phyloP scores from a whole-genome alignment of 2,113 vertebrate species.

The Alectura lathami region DNA sequence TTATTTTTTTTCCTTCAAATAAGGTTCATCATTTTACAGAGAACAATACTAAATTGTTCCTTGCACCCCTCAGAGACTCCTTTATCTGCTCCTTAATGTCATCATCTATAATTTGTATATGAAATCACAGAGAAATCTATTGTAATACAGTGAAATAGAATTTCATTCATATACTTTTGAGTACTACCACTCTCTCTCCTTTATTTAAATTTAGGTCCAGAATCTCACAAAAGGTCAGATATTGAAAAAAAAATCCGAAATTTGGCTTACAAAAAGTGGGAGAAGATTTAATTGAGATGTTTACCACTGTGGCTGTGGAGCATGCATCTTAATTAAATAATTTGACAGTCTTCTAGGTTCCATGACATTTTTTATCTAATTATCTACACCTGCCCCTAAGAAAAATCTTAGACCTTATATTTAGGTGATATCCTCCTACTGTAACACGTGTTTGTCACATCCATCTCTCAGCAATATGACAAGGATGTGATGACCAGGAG shows the following conservation, averaged over 20 bases:
- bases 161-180: neutral
- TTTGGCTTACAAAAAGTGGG: neutral
- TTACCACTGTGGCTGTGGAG: neutral
- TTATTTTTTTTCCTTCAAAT: neutral
- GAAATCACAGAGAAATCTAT: neutral
- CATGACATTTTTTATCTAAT: neutral
- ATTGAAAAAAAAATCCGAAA: constrained; percentile 39
- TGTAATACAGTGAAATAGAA: neutral
- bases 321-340: neutral
- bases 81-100: neutral
- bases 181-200: neutral
- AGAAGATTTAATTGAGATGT: constrained; percentile 23
- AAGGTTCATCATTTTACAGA: neutral
- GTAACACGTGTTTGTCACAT: neutral
- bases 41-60: neutral
- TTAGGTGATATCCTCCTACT: neutral
- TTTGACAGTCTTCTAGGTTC: neutral
- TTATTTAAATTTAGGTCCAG: constrained; percentile 37
- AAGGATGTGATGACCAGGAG: neutral
- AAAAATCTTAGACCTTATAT: neutral
- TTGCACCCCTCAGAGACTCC: neutral
- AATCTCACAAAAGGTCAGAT: constrained; percentile 39
- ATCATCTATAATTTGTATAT: neutral
- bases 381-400: neutral
- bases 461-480: neutral